Evolutionary conservation across 1,140 invertebrate species (phyloP).

Genomic region (Idris sp.): DNA sequence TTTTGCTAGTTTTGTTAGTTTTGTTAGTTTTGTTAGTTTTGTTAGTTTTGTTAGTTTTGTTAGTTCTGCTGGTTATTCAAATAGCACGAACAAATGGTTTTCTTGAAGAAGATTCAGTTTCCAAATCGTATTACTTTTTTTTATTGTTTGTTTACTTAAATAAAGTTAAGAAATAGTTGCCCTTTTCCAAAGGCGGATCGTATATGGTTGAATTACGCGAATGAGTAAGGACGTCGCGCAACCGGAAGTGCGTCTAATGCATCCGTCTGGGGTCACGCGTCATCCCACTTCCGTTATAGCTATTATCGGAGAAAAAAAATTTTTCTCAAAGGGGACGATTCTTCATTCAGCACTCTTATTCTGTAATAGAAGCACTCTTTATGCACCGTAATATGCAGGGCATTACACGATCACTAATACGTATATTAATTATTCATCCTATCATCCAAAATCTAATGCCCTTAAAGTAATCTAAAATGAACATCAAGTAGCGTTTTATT

Average conservation of each 20-base stretch:
- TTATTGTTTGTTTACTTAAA: background rate
- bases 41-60: no score
- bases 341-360: constrained; percentile 21
- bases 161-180: no score
- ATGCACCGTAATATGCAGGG: constrained; percentile 30
- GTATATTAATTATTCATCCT: constrained; percentile 11
- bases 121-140: background rate
- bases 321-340: constrained; percentile 63
- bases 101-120: no score
- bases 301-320: constrained; percentile 75
- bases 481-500: constrained; percentile 6
- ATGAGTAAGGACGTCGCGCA: constrained; percentile 72
- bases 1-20: no score
- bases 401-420: constrained; percentile 12
- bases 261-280: constrained; percentile 79
- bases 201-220: constrained; percentile 66
- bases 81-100: no score
- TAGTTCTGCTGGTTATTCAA: no score
- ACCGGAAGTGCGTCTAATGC: constrained; percentile 79
- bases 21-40: no score
- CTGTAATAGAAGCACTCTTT: constrained; percentile 20
- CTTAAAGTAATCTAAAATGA: constrained; percentile 16
- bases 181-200: constrained; percentile 66
- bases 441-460: constrained; percentile 6
- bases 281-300: constrained; percentile 75